These are phyloP conservation scores for Tachystola acroxantha DNA, from an alignment of 2,888 invertebrate species.

Conservation along the genomic window DNA sequence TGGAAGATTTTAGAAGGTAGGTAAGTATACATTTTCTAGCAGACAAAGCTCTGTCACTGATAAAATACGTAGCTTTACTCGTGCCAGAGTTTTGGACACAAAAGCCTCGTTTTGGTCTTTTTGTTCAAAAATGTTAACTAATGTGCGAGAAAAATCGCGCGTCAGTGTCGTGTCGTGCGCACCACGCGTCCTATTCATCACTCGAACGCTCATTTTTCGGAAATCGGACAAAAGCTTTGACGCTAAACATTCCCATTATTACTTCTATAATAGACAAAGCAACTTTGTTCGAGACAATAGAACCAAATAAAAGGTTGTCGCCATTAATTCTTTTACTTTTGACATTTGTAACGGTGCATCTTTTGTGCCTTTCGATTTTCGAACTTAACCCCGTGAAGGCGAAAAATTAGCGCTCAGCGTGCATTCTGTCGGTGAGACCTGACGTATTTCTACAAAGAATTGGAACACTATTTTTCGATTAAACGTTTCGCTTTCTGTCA, in stretches of 20 bases:
- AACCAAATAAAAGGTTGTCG: slow-evolving; percentile 65
- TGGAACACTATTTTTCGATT: slow-evolving; percentile 41
- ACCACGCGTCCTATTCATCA: slow-evolving; percentile 67
- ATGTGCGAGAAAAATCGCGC: slow-evolving; percentile 61
- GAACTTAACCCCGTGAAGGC: slow-evolving; percentile 51
- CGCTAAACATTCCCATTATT: slow-evolving; percentile 75
- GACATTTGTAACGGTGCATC: slow-evolving; percentile 69
- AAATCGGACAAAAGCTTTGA: slow-evolving; percentile 63
- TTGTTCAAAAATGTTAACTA: slow-evolving; percentile 45
- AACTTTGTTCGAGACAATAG: slow-evolving; percentile 66
- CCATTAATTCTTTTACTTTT: slow-evolving; percentile 71
- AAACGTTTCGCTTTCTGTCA: slow-evolving; percentile 50
- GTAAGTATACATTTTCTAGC: no score
- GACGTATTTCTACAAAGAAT: slow-evolving; percentile 37
- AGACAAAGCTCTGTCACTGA: no score
- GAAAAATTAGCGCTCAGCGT: slow-evolving; percentile 65
- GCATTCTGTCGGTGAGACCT: slow-evolving; percentile 37
- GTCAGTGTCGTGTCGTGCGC: slow-evolving; percentile 56
- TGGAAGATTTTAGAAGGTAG: no score
- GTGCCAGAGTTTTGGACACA: neutral
- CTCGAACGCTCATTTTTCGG: slow-evolving; percentile 47
- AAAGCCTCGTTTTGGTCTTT: slow-evolving; percentile 23
- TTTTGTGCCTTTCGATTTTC: slow-evolving; percentile 45
- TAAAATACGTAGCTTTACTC: no score
- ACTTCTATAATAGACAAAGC: slow-evolving; percentile 68